Evolutionary conservation across 1,140 invertebrate species (phyloP).

Genomic region (Sipha flava): DNA sequence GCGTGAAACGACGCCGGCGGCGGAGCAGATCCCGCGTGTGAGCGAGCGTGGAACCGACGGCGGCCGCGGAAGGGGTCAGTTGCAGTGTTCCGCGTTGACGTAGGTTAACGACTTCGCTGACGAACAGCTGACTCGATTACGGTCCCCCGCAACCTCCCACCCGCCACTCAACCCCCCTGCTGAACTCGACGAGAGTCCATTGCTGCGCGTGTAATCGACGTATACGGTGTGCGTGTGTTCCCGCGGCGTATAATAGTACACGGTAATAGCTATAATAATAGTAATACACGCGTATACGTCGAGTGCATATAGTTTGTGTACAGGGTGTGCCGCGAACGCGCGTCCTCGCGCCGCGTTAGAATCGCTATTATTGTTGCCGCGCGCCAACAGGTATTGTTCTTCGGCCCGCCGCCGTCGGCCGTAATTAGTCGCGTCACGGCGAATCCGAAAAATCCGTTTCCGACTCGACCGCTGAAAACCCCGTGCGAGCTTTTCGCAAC

Average conservation of each 20-base stretch:
- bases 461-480: no score
- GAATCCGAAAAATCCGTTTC: no score
- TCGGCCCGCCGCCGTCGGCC: no score
- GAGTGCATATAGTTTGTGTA: no score
- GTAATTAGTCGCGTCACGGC: no score
- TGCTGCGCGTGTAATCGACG: not conserved
- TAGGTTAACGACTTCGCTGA: conserved; percentile 32
- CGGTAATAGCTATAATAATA: not conserved
- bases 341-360: no score
- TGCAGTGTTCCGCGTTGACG: conserved; percentile 32
- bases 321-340: no score
- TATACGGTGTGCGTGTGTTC: not conserved
- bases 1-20: not conserved
- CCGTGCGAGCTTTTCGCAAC: no score
- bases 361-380: no score
- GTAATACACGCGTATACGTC: no score
- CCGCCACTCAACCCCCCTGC: not conserved
- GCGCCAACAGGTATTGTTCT: no score
- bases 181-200: not conserved
- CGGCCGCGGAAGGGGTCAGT: conserved; percentile 25
- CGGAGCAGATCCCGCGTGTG: not conserved
- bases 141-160: not conserved
- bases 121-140: conserved; percentile 31
- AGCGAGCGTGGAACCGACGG: not conserved
- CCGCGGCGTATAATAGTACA: not conserved